Evolutionary conservation across 2,113 vertebrate species (phyloP), one percentile per base, ranked within the genome.

Genomic region (Pangasianodon hypophthalmus): DNA sequence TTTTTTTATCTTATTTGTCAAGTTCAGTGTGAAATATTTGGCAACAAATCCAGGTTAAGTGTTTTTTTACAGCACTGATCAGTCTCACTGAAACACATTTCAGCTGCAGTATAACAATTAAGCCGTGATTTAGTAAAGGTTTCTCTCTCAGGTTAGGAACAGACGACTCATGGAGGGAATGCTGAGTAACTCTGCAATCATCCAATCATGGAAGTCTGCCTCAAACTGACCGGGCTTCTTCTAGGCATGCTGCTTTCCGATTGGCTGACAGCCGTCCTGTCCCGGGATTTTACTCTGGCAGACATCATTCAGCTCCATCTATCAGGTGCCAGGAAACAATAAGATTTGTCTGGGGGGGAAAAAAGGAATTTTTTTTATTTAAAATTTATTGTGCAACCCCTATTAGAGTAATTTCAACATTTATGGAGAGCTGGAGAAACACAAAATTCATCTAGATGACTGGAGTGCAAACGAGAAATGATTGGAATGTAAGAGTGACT

Each of bases 151-250:
- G 41, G 19, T 46, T 77, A 10, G 24, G 8, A 77, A 24, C 73
- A 26, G 21, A 26, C 9, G 2, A 21, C 73, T 77, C 73, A 24
- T 24, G 19, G 73, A 77, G 13, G 69, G 1, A 37, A 41, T 37
- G 32, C 32, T 41, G 32, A 71, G 67, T 16, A 71, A 37, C 32
- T 37, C 69, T 19, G n/a, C 41, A 26, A 24, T 24, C 41, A 46
- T 77, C 71, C 41, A 44, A 10, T 75, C 21, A 46, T 46, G 73
- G 73, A 46, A 10, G 71, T 44, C 71, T 75, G 18, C 71, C 37
- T 75, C 71, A 75, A 44, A 75, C 18, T 75, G 71, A 75, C 71
- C 71, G 41, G 71, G 71, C 37, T 75, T 75, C 71, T 75, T 21
- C 71, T 75, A 75, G 71, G 71, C 13, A 75, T 19, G 19, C 37